Base-by-base conservation (phyloP, 92 coral and sea anemone genomes). In the Pocillopora grandis region DNA sequence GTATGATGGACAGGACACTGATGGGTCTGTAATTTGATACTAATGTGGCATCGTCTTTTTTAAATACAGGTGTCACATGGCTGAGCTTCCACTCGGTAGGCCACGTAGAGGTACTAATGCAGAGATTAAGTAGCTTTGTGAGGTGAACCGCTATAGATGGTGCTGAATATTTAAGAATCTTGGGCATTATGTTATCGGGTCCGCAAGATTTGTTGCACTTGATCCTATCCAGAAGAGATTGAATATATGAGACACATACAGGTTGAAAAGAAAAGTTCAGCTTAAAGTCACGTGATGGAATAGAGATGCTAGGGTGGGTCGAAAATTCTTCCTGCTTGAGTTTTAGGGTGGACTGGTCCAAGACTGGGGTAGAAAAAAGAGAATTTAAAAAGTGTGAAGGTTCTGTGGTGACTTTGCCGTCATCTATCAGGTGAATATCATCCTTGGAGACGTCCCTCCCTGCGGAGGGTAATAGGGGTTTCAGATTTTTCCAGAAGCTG, bases 351-450 rank as follows among this genome's bases (percentile, higher is more conserved):
- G 66, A 62, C 66, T 3, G 21, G 66, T 62, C 66, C 17, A 62
- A 12, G 66, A 62, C 21, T 62, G 66, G 66, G 11, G 66, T 62
- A 62, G 66, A 62, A n/a, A 62, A 62, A 62, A 62, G 11, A 3
- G 66, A 62, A 12, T 62, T 15, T 5, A 62, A 62, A 15, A 62
- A 48, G 59, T 36, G 55, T 37, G n/a, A 27, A 12, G 86, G 86
- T 15, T 82, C 78, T 23, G 67, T 71, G 12, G 71, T 60, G 37
- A 82, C 18, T 71, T 33, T 8, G 13, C 79, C 86, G 1, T 82
- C 76, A 36, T 82, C 86, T 14, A 72, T 23, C 5, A 82, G 69
- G 16, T 56, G 69, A 21, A 82, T 72, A n/a, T 36, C 36, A 1
- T n/a, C 18, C 10, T 71, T 60, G 16, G 20, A 16, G 21, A 66